Evolutionary conservation across 2,113 vertebrate species (phyloP), one percentile per base, ranked within the genome.

Genomic region (Blennius ocellaris): DNA sequence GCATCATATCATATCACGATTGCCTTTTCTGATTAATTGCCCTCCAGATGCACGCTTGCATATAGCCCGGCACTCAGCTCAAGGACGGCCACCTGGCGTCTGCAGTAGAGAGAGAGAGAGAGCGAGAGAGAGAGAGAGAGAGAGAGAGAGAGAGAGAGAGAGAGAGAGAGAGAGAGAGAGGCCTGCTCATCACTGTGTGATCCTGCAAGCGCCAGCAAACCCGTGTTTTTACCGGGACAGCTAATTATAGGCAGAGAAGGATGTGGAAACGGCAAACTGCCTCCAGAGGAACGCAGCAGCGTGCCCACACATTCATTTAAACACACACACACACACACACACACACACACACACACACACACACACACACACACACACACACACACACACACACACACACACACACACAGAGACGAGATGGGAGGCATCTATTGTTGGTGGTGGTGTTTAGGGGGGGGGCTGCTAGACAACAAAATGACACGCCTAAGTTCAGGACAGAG

Each of bases 71-170:
- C 84, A 69, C 85, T 88, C 82, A 54, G 39, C 73, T 89, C 84
- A 88, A 90, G 89, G 87, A 87, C 87, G 69, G 78, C 80, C 91
- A 92, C 87, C 91, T 92, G 91, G 88, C 58, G 53, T 82, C 81
- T 71, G 82, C 88, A 72, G 62, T 55, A 76, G 87, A 80, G 83
- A 30, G 21, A 30, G 21, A 30, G 21, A 30, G 21, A 30, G 21
- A 30, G 21, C 2, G 21, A 30, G 21, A 30, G 21, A 30, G 21
- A 30, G 21, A 30, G 21, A 30, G 21, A 30, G 21, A 30, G 21
- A 30, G 21, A 30, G 21, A 30, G 21, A 30, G 21, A 30, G 21
- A 30, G 21, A 30, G 21, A 30, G 21, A 30, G 21, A 30, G 21
- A 30, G 21, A 30, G 21, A 30, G 21, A 30, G 21, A 30, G 21